These are phyloP conservation scores for Piprites chloris DNA, from an alignment of 2,113 vertebrate species.

Conservation along the genomic window DNA sequence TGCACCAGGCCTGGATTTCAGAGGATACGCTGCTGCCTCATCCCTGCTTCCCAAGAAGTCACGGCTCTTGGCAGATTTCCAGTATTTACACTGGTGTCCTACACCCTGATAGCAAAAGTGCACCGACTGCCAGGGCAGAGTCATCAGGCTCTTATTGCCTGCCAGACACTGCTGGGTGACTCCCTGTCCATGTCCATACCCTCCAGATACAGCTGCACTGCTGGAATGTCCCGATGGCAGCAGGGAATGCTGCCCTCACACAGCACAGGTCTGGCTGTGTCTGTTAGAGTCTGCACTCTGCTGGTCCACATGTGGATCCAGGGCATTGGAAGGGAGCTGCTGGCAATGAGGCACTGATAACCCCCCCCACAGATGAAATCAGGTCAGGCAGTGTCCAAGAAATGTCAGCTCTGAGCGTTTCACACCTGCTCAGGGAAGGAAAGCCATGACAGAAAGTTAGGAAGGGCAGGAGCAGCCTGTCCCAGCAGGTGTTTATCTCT, in stretches of 20 bases:
- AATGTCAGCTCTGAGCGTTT: neutral
- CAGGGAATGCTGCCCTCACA: neutral
- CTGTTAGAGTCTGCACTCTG: rapidly evolving
- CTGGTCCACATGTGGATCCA: neutral
- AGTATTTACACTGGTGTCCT: neutral
- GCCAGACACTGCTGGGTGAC: neutral
- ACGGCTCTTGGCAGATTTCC: neutral
- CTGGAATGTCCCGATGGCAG: neutral
- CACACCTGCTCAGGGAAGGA: neutral
- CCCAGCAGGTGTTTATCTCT: neutral
- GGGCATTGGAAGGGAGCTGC: neutral
- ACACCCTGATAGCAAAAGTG: neutral
- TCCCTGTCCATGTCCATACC: neutral
- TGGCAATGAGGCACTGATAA: neutral
- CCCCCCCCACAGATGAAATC: neutral
- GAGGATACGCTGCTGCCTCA: neutral
- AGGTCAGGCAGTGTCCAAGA: neutral
- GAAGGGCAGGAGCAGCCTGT: neutral
- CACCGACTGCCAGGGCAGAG: neutral
- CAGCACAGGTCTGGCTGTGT: rapidly evolving
- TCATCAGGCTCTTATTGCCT: neutral
- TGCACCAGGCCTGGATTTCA: neutral
- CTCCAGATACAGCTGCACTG: rapidly evolving
- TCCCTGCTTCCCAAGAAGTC: neutral
- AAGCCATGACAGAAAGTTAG: neutral